phyloP scores from a whole-genome alignment of 2,888 invertebrate species.

The Melangyna quadrimaculata region DNA sequence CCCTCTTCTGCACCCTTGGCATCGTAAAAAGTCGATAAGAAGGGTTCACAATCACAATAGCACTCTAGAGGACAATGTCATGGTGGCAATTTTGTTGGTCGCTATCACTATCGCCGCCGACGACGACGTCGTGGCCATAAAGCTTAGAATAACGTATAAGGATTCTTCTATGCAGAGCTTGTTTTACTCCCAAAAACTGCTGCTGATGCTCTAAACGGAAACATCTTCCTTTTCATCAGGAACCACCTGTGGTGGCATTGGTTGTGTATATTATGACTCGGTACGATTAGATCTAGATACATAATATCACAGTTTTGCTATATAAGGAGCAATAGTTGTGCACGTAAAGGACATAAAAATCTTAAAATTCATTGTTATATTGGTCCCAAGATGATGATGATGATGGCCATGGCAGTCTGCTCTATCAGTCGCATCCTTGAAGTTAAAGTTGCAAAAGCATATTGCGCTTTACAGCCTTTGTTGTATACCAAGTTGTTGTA shows the following conservation, averaged over 20 bases:
- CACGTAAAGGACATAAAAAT: constrained; percentile 70
- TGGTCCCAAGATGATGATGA: constrained; percentile 66
- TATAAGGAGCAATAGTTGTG: constrained; percentile 65
- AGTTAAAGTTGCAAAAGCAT: constrained; percentile 30
- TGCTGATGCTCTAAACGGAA: constrained; percentile 37
- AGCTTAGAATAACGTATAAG: constrained; percentile 46
- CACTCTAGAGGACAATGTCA: constrained; percentile 71
- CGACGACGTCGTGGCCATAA: constrained; percentile 57
- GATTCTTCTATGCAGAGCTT: constrained; percentile 14
- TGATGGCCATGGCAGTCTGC: constrained; percentile 29
- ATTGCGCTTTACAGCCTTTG: not conserved
- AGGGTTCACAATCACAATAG: constrained; percentile 68
- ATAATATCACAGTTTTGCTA: constrained; percentile 27
- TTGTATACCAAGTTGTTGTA: not conserved
- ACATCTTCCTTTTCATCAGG: constrained; percentile 32
- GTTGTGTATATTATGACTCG: not conserved
- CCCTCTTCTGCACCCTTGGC: constrained; percentile 46
- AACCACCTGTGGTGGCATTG: constrained; percentile 62
- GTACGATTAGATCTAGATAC: constrained; percentile 21
- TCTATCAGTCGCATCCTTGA: constrained; percentile 39
- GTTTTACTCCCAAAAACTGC: not conserved
- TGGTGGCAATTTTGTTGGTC: constrained; percentile 65
- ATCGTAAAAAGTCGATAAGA: constrained; percentile 69
- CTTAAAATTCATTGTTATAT: constrained; percentile 72
- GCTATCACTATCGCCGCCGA: constrained; percentile 32